Percentiles rank a stretch among this genome's conserved stretches.
Conservation (phyloP, 2,797 vertebrate genomes). For the Garrulus glandarius region DNA sequence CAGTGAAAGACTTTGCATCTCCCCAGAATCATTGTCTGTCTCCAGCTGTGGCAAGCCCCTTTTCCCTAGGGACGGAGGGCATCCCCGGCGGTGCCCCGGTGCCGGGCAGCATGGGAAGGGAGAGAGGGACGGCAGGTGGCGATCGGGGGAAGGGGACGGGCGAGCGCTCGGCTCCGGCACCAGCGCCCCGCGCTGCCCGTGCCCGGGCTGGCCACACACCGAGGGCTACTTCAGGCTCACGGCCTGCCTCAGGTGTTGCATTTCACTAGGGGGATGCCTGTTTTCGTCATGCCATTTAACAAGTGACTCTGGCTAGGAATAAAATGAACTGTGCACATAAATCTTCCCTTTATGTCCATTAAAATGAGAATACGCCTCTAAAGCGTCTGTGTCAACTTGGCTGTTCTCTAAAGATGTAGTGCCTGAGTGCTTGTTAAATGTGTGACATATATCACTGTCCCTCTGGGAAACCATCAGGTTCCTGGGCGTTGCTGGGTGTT, state of each 20-base stretch:
- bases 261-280: background rate
- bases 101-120: background rate
- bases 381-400: background rate
- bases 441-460: background rate
- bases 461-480: background rate
- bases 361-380: background rate
- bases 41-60: background rate
- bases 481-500: background rate
- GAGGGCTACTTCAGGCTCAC: background rate
- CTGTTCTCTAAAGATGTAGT: background rate
- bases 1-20: background rate
- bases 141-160: background rate
- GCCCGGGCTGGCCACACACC: rapidly evolving
- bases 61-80: rapidly evolving
- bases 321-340: background rate
- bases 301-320: background rate
- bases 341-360: background rate
- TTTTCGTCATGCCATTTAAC: background rate
- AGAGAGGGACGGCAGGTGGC: background rate
- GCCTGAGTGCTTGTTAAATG: background rate
- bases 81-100: rapidly evolving
- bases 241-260: rapidly evolving
- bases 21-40: rapidly evolving
- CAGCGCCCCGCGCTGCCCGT: background rate
- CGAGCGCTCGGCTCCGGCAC: background rate